phyloP scores from a whole-genome alignment of 2,797 vertebrate species.

The Pangasius larnaudii region DNA sequence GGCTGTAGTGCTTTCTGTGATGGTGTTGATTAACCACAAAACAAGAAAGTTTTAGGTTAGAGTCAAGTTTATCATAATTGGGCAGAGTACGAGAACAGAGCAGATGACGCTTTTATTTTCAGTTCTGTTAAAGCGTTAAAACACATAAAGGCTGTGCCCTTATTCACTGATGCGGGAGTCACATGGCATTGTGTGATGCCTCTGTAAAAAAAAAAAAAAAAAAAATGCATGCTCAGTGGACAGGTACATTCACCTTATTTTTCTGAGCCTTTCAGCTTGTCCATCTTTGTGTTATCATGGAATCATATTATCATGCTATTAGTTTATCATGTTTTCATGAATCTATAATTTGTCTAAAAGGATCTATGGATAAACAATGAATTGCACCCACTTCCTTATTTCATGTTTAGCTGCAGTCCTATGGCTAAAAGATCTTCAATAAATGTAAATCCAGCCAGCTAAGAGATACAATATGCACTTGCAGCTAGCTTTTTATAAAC shows the following conservation, averaged over 20 bases:
- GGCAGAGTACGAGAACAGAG: no score
- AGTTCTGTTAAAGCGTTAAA: slow-evolving; percentile 42
- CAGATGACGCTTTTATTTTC: slow-evolving; percentile 54
- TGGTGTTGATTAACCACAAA: no score
- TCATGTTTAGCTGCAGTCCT: background rate
- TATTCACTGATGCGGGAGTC: slow-evolving; percentile 46
- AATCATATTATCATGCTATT: background rate
- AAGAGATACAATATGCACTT: background rate
- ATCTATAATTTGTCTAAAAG: background rate
- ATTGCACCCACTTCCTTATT: background rate
- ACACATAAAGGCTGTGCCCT: slow-evolving; percentile 54
- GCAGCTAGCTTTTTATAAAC: no score
- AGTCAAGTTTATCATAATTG: no score
- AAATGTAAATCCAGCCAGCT: no score
- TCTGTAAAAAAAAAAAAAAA: slow-evolving; percentile 41
- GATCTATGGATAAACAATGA: background rate
- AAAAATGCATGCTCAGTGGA: slow-evolving; percentile 21
- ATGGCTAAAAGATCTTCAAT: background rate
- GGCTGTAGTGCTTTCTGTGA: background rate
- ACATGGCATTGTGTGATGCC: slow-evolving; percentile 59
- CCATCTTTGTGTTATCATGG: background rate
- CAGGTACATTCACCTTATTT: slow-evolving; percentile 6
- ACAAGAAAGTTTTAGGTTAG: no score
- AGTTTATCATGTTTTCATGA: background rate
- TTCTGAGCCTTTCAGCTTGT: background rate